Evolutionary conservation across 1,140 invertebrate species (phyloP).

Genomic region (Zophobas atratus): DNA sequence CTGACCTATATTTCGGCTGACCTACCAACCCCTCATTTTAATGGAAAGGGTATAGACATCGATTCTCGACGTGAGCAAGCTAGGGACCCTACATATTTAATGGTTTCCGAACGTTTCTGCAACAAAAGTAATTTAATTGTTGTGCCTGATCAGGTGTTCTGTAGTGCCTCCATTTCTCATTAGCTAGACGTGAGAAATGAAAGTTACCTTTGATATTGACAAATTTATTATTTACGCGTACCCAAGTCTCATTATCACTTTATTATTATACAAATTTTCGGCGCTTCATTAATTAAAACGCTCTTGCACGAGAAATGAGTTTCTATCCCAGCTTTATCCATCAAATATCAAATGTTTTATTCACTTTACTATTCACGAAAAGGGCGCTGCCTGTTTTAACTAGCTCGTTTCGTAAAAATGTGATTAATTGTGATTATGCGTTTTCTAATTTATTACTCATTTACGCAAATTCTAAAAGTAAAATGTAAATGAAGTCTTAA

Average conservation of each 20-base stretch:
- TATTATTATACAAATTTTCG: constrained; percentile 40
- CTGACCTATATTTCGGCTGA: constrained; percentile 20
- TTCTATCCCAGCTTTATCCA: not conserved
- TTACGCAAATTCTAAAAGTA: too few relatives aligned
- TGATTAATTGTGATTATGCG: too few relatives aligned
- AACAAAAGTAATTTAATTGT: constrained; percentile 43
- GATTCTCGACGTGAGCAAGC: constrained; percentile 17
- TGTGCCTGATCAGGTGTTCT: constrained; percentile 39
- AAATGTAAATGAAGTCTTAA: too few relatives aligned
- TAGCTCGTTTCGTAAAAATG: too few relatives aligned
- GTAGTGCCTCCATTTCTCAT: constrained; percentile 39
- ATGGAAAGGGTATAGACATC: constrained; percentile 29
- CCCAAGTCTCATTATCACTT: constrained; percentile 26
- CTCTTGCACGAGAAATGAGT: not conserved
- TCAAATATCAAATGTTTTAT: not conserved
- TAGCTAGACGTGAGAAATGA: constrained; percentile 3
- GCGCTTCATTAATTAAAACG: constrained; percentile 25
- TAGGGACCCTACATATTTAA: constrained; percentile 39
- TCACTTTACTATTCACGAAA: not conserved
- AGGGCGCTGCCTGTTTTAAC: not conserved
- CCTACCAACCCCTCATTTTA: constrained; percentile 35
- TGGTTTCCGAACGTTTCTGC: constrained; percentile 27
- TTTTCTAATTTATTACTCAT: too few relatives aligned
- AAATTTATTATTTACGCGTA: constrained; percentile 39
- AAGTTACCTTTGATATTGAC: constrained; percentile 41